Percentiles rank a stretch among this genome's conserved stretches.
These are phyloP conservation scores for Collichthys lucidus DNA, from an alignment of 2,113 vertebrate genomes.

Conservation along the genomic window DNA sequence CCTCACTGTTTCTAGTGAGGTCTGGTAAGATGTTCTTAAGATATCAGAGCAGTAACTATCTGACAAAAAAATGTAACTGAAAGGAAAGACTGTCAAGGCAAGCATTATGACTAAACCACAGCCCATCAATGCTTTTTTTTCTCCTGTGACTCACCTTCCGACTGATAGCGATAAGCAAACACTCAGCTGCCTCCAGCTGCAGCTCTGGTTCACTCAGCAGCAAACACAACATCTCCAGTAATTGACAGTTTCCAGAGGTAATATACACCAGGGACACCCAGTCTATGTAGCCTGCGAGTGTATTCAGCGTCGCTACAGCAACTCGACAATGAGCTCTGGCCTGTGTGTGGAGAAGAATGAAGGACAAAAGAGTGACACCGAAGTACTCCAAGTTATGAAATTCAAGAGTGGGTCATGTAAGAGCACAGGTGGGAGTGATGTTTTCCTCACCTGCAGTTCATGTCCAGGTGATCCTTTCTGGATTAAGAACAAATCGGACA, in stretches of 20 bases:
- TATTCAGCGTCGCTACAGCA: slow-evolving; percentile 90
- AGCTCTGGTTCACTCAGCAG: slow-evolving; percentile 93
- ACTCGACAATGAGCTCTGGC: slow-evolving; percentile 93
- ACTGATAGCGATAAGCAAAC: slow-evolving; percentile 94
- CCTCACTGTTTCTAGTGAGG: background rate
- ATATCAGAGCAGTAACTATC: background rate
- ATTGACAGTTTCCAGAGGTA: slow-evolving; percentile 91
- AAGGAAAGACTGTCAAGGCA: background rate
- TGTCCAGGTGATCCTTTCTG: slow-evolving; percentile 89
- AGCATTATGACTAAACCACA: background rate
- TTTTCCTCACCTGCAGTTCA: slow-evolving; percentile 89
- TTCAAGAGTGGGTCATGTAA: background rate
- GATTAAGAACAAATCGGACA: slow-evolving; percentile 47
- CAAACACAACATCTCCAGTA: slow-evolving; percentile 93
- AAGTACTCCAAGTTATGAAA: background rate
- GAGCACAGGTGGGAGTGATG: background rate
- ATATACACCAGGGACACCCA: slow-evolving; percentile 94
- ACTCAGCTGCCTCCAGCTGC: slow-evolving; percentile 95
- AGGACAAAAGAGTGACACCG: rapidly evolving
- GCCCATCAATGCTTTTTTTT: background rate
- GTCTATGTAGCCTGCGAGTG: slow-evolving; percentile 96
- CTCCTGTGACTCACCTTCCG: slow-evolving; percentile 86
- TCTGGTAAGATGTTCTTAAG: background rate
- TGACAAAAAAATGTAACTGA: background rate
- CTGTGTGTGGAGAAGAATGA: slow-evolving; percentile 71